Percentiles rank a stretch among this genome's conserved stretches.
Evolutionary conservation across 2,797 vertebrate genomes (phyloP).

Genomic region (Diglossa cyanea): DNA sequence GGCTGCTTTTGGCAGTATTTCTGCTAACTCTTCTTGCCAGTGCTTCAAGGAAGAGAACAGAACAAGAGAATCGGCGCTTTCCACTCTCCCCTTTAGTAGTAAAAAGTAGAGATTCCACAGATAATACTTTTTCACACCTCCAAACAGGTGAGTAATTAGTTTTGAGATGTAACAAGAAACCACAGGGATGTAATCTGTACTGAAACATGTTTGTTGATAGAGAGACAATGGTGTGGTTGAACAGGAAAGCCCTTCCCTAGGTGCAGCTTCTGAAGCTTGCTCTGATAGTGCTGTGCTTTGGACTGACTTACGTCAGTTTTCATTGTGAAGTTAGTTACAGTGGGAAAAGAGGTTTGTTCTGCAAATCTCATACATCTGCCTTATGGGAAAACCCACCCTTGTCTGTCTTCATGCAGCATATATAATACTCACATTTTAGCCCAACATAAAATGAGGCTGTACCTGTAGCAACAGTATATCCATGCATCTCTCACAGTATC

Average conservation of each 20-base stretch:
- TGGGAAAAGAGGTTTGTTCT: not conserved
- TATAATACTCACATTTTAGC: not conserved
- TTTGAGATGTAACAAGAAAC: not conserved
- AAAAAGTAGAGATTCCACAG: not conserved
- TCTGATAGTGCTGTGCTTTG: not conserved
- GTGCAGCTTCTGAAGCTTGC: not conserved
- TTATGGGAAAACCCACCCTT: not conserved
- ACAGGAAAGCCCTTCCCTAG: not conserved
- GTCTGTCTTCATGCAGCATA: not conserved
- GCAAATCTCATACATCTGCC: not conserved
- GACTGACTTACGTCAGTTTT: not conserved
- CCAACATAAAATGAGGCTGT: not conserved
- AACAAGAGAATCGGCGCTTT: not conserved
- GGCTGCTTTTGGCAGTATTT: not conserved
- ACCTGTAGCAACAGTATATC: not conserved
- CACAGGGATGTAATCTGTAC: not conserved
- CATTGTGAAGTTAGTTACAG: not conserved
- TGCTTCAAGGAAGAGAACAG: not conserved
- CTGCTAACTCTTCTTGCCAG: not conserved
- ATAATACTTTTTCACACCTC: not conserved
- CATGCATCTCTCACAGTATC: not conserved
- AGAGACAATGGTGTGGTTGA: not conserved
- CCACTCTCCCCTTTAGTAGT: not conserved
- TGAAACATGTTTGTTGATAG: not conserved
- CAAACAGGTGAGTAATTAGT: not conserved